These are phyloP conservation scores for Pica pica DNA, from an alignment of 2,113 vertebrate genomes.

Conservation along the genomic window DNA sequence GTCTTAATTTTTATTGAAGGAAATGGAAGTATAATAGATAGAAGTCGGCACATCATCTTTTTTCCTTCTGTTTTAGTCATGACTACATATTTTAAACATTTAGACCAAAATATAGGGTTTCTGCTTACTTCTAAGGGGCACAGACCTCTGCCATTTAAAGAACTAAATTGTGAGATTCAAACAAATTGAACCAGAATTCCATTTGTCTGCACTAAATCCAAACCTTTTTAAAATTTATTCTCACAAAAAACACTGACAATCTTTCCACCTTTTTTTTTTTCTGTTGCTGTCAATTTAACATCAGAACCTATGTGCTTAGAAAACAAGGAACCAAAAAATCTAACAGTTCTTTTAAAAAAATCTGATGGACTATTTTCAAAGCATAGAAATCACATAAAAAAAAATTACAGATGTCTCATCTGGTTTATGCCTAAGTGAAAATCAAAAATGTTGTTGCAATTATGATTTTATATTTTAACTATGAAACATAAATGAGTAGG, in stretches of 20 bases:
- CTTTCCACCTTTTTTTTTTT: not conserved
- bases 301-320: not conserved
- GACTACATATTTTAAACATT: not conserved
- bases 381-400: not conserved
- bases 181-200: not conserved
- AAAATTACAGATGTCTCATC: not conserved
- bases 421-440: not conserved
- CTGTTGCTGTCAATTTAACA: not conserved
- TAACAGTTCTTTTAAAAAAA: not conserved
- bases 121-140: not conserved
- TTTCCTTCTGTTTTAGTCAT: not conserved
- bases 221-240: not conserved
- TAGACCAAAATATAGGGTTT: not conserved
- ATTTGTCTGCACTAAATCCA: not conserved
- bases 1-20: not conserved
- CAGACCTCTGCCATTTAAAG: not conserved
- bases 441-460: not conserved
- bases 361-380: not conserved
- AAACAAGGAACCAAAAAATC: not conserved
- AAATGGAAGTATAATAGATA: not conserved
- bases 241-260: not conserved
- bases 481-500: not conserved
- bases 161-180: not conserved
- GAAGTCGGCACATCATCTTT: not conserved
- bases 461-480: not conserved